These are phyloP conservation scores for Anarsia innoxiella DNA, from an alignment of 2,888 invertebrate genomes.

Conservation along the genomic window DNA sequence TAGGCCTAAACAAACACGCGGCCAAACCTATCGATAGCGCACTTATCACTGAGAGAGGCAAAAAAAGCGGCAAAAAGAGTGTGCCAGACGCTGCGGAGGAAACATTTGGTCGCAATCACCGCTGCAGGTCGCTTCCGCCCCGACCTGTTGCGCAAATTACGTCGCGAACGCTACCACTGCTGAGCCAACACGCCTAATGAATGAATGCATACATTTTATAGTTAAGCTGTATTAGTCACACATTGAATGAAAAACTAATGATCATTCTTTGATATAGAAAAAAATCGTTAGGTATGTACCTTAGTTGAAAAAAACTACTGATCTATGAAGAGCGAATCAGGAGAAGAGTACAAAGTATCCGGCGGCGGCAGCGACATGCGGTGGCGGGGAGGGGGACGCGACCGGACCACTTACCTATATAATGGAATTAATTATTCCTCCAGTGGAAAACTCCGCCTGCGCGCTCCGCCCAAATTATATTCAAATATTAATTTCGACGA, in stretches of 20 bases:
- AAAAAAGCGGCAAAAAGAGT: slow-evolving; percentile 64
- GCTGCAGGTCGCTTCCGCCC: slow-evolving; percentile 73
- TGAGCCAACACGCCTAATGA: too few species aligned
- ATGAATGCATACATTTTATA: too few species aligned
- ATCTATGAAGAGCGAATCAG: too few species aligned
- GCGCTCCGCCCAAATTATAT: slow-evolving; percentile 73
- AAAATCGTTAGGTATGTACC: too few species aligned
- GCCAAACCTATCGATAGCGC: slow-evolving; percentile 69
- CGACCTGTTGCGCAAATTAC: slow-evolving; percentile 73
- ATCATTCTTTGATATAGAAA: too few species aligned
- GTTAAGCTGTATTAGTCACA: too few species aligned
- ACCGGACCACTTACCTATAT: slow-evolving; percentile 60
- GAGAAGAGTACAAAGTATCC: too few species aligned
- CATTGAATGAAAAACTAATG: too few species aligned
- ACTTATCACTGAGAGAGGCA: slow-evolving; percentile 62
- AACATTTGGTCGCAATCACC: slow-evolving; percentile 74
- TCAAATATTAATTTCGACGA: slow-evolving; percentile 75
- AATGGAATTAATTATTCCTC: slow-evolving; percentile 73
- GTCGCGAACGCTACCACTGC: slow-evolving; percentile 16
- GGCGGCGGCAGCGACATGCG: slow-evolving; percentile 1
- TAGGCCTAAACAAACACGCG: slow-evolving; percentile 64
- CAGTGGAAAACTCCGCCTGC: slow-evolving; percentile 73
- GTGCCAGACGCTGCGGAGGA: slow-evolving; percentile 60
- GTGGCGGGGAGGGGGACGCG: slow-evolving; percentile 25
- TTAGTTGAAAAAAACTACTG: too few species aligned